Base-by-base conservation (phyloP, 2,888 invertebrate genomes). In the Stegana nigrithorax region DNA sequence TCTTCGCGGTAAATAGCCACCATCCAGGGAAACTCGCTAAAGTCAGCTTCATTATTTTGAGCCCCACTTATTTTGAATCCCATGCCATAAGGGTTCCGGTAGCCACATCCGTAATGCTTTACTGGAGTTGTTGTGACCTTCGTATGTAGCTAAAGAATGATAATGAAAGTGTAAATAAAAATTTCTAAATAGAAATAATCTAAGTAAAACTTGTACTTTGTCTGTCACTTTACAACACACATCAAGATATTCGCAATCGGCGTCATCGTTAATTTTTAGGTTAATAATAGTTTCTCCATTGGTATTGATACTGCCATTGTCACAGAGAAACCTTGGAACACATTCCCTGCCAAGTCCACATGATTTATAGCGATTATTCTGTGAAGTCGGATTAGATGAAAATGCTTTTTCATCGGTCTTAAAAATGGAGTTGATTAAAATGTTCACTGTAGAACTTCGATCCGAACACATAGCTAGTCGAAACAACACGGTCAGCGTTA, bases 241-340 rank as follows among this genome's bases (percentile, higher is more conserved):
- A 59, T 83, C 72, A 65, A 82, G 75, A 67, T 83, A 82, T 19
- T 68, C 60, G 29, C 83, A 79, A 0, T 70, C 62, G 4, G 65
- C 50, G 0, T 65, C 73, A 27, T 73, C 73, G 65, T 82, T 85
- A 73, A 85, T 92, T 89, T 95, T 89, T 59, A 94, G 91, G 75
- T 95, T 93, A 58, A 95, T 90, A 32, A 93, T 85, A 5, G 91
- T 92, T 0, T 87, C 85, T 0, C 94, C 94, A 73, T 92, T 91
- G 0, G 88, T 90, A 60, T 91, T 90, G 12, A 94, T 88, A 0
- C 89, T 88, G 45, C 88, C 88, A 69, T 90, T 89, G 39, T 89
- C 87, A 75, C 95, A 95, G 10, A 92, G 87, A 81, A 92, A 94
- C 75, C 92, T 92, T 0, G 91, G 90, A 0, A 95, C 93, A 78